phyloP scores from a whole-genome alignment of 1,140 invertebrate genomes.

The Caenorhabditis tropicalis region DNA sequence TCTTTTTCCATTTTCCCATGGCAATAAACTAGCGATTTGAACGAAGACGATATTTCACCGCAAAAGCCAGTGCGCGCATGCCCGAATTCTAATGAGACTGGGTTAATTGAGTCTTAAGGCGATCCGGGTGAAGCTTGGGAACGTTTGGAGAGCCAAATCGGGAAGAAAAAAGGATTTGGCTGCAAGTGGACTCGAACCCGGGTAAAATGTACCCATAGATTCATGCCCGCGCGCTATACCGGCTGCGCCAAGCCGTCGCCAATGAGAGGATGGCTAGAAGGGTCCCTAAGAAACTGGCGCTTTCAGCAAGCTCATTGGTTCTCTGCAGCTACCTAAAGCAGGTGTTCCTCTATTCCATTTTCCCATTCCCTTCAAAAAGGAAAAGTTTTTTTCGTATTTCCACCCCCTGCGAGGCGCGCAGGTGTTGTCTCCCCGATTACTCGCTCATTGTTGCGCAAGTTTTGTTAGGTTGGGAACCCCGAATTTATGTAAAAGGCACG shows the following conservation, averaged over 20 bases:
- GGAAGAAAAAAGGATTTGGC: not conserved
- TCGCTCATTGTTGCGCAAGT: constrained; percentile 37
- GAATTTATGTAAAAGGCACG: too few species aligned
- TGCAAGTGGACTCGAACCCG: too few species aligned
- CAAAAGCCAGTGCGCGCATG: not conserved
- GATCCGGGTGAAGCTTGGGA: too few species aligned
- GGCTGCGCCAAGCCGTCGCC: too few species aligned
- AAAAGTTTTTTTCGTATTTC: not conserved
- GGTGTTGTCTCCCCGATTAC: not conserved
- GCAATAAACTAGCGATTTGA: constrained; percentile 25
- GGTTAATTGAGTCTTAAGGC: constrained; percentile 32
- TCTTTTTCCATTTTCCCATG: constrained; percentile 15
- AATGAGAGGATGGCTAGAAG: too few species aligned
- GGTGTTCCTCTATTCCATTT: not conserved
- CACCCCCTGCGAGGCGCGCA: not conserved
- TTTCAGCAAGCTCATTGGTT: too few species aligned
- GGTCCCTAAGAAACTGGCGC: too few species aligned
- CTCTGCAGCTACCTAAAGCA: too few species aligned
- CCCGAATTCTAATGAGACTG: constrained; percentile 19
- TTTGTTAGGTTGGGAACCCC: too few species aligned
- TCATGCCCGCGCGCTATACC: too few species aligned
- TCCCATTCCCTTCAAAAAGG: not conserved
- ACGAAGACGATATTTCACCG: not conserved
- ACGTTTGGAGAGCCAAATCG: not conserved
- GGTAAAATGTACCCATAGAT: too few species aligned